Conservation (phyloP, 2,888 invertebrate genomes). For the Cantharis rustica region DNA sequence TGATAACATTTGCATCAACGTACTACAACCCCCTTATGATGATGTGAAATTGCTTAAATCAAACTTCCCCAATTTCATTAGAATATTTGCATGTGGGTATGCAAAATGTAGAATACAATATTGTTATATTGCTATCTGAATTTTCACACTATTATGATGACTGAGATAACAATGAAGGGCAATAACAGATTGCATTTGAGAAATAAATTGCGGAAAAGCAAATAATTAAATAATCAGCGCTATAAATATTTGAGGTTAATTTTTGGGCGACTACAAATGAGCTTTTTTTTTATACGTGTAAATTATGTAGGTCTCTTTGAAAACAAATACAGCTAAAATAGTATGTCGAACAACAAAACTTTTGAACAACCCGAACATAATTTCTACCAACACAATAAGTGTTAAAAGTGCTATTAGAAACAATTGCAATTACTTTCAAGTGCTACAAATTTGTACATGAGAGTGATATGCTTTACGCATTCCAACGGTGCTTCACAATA, state of each 20-base stretch:
- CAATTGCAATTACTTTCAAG: neutral
- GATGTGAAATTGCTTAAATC: neutral
- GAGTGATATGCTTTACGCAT: neutral
- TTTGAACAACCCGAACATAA: neutral
- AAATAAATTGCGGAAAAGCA: neutral
- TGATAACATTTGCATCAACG: conserved; percentile 24
- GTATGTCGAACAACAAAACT: neutral
- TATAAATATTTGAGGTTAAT: neutral
- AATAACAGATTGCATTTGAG: neutral
- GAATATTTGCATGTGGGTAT: neutral
- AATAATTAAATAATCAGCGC: neutral
- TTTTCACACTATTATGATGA: neutral
- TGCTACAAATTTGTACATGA: neutral
- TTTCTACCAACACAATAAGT: neutral
- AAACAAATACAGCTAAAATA: neutral
- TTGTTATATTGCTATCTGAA: neutral
- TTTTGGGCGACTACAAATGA: neutral
- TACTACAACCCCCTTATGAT: conserved; percentile 10
- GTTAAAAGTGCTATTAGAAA: neutral
- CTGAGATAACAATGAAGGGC: neutral
- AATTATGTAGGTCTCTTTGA: neutral
- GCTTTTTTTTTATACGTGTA: neutral
- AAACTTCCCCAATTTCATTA: neutral
- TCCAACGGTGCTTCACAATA: neutral
- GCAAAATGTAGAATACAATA: neutral